Evolutionary conservation across 1,140 invertebrate genomes (phyloP), one percentile per base, ranked within the genome.

Genomic region (Pseudachorutes palmiensis): DNA sequence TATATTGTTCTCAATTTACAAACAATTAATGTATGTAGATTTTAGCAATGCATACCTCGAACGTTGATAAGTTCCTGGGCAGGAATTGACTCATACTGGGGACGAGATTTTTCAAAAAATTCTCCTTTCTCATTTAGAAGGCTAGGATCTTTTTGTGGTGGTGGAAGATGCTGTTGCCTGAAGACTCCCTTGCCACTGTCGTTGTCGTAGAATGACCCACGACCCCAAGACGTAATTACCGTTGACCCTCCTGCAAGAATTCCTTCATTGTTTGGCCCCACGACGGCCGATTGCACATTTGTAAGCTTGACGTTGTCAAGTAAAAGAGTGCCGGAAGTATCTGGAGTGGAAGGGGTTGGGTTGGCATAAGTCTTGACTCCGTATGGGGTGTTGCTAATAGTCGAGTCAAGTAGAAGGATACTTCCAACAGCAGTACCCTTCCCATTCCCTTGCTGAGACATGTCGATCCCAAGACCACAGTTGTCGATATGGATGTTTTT

Each of bases 21-120:
- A n/a, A n/a, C n/a, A n/a, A n/a, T n/a, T n/a, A n/a, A n/a, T n/a
- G n/a, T n/a, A n/a, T n/a, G n/a, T n/a, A n/a, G n/a, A n/a, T n/a
- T n/a, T 30, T 36, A 58, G 2, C 22, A 29, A 31, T 12, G 22
- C 22, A 57, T 51, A 71, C 70, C 70, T 48, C 67, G 66, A 24
- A 72, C 68, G 12, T 31, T 49, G 24, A 55, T 62, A 32, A 72
- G 70, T 12, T 72, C 63, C 26, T 24, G 32, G 19, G 55, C 68
- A n/a, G 28, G 5, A 12, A 64, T 16, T 2, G 16, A 19, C 64
- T 65, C 71, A 45, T 72, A 72, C 29, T 72, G 71, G 3, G 68
- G 71, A 19, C 71, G 51, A n/a, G 62, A 45, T 36, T 61, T 66
- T 60, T 65, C 59, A 55, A 68, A 70, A 48, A 72, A 72, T 62